Conservation (phyloP, 92 coral and sea anemone genomes). For the Ricordea florida region DNA sequence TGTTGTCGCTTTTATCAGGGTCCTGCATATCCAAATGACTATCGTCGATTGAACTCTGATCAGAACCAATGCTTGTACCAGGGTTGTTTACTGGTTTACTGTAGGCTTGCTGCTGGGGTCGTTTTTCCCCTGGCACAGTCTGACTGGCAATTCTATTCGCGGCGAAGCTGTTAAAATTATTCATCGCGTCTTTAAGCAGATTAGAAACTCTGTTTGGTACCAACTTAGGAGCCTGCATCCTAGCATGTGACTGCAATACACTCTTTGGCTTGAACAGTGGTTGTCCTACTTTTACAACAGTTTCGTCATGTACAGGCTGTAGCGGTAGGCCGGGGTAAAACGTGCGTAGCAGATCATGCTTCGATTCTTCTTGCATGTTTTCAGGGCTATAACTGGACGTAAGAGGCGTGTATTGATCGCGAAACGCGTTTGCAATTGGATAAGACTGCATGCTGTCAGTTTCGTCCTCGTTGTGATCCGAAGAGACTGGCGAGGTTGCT, state of each 20-base stretch:
- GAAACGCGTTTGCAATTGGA: not conserved
- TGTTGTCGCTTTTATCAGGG: constrained; percentile 5
- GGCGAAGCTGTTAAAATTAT: not conserved
- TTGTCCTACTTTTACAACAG: constrained; percentile 15
- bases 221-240: not conserved
- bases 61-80: not conserved
- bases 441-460: not conserved
- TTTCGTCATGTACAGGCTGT: not conserved
- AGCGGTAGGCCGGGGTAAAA: constrained; percentile 23
- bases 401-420: constrained; percentile 7
- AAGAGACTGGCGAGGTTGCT: not conserved
- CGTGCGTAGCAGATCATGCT: constrained; percentile 11
- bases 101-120: not conserved
- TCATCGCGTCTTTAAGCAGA: constrained; percentile 15
- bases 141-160: not conserved
- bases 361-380: not conserved
- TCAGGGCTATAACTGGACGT: not conserved
- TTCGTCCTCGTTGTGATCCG: not conserved
- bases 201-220: not conserved
- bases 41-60: constrained; percentile 1
- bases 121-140: not conserved
- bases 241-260: not conserved
- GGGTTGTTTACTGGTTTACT: not conserved
- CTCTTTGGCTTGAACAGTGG: constrained; percentile 6
- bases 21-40: constrained; percentile 30